Evolutionary conservation across 2,797 vertebrate species (phyloP).

Genomic region (Zenarchopterus dispar): DNA sequence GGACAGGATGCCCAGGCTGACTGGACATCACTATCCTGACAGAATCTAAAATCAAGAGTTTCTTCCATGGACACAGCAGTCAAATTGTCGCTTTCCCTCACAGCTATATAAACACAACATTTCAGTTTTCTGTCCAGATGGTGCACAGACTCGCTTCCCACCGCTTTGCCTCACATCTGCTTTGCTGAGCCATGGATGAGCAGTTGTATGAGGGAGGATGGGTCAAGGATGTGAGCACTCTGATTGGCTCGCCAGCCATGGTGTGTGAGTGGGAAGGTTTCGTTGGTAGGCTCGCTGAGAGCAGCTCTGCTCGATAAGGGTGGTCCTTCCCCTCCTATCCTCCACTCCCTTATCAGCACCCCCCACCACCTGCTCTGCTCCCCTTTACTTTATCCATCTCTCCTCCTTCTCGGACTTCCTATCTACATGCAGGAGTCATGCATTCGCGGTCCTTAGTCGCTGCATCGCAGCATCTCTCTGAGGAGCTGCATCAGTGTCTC

Average conservation of each 20-base stretch:
- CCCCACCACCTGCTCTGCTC: constrained; percentile 25
- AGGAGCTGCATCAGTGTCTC: constrained; percentile 39
- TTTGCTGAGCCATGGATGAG: constrained; percentile 69
- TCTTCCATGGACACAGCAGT: background rate
- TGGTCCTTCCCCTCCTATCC: constrained; percentile 69
- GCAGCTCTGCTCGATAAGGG: constrained; percentile 65
- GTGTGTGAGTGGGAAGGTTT: constrained; percentile 77
- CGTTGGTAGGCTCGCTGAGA: constrained; percentile 68
- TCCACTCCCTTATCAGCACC: constrained; percentile 42
- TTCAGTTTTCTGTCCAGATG: constrained; percentile 54
- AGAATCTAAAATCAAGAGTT: background rate
- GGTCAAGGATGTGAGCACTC: constrained; percentile 61
- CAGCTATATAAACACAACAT: constrained; percentile 39
- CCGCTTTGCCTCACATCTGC: constrained; percentile 70
- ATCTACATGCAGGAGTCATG: constrained; percentile 48
- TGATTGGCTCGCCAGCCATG: constrained; percentile 73
- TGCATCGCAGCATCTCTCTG: constrained; percentile 34
- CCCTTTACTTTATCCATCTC: constrained; percentile 32
- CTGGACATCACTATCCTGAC: constrained; percentile 9
- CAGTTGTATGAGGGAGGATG: constrained; percentile 77
- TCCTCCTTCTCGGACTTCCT: constrained; percentile 22
- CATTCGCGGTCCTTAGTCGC: constrained; percentile 14
- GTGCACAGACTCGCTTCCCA: constrained; percentile 46
- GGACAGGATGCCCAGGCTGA: constrained; percentile 29
- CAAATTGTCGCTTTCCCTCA: constrained; percentile 16